These are phyloP conservation scores for Pyxicephalus adspersus DNA, from an alignment of 2,113 vertebrate species.

Conservation along the genomic window DNA sequence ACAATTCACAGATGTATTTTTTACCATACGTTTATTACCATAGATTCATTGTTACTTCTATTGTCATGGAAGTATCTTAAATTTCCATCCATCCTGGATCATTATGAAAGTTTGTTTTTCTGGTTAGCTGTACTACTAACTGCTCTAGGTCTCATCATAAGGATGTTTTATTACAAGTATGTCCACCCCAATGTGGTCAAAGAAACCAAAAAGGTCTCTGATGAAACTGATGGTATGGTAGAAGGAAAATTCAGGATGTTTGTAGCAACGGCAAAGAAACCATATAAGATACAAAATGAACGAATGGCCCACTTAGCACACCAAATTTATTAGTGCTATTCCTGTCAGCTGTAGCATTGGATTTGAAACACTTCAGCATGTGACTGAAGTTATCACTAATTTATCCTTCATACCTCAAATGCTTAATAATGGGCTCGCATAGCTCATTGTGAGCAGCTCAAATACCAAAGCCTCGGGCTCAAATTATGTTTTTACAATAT, in stretches of 20 bases:
- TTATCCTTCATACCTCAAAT: no score
- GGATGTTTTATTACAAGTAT: constrained; percentile 80
- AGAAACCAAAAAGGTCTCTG: neutral
- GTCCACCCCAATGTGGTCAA: constrained; percentile 75
- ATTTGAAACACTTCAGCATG: no score
- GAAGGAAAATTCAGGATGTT: neutral
- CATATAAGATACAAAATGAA: neutral
- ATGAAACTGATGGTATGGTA: constrained; percentile 32
- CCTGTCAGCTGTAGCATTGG: no score
- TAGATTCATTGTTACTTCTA: constrained; percentile 77
- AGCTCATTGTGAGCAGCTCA: no score
- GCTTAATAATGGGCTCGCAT: no score
- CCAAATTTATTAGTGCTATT: neutral
- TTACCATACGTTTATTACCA: constrained; percentile 80
- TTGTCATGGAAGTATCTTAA: constrained; percentile 71
- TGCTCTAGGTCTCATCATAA: constrained; percentile 77
- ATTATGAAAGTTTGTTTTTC: constrained; percentile 60
- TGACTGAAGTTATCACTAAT: no score
- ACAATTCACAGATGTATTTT: constrained; percentile 79
- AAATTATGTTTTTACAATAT: no score
- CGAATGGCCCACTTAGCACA: constrained; percentile 13
- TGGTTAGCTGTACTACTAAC: constrained; percentile 65
- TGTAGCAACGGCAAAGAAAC: neutral
- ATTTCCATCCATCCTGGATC: constrained; percentile 59
- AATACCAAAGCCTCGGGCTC: no score